phyloP scores from a whole-genome alignment of 2,113 vertebrate species.

The Rhinopomastus cyanomelas region DNA sequence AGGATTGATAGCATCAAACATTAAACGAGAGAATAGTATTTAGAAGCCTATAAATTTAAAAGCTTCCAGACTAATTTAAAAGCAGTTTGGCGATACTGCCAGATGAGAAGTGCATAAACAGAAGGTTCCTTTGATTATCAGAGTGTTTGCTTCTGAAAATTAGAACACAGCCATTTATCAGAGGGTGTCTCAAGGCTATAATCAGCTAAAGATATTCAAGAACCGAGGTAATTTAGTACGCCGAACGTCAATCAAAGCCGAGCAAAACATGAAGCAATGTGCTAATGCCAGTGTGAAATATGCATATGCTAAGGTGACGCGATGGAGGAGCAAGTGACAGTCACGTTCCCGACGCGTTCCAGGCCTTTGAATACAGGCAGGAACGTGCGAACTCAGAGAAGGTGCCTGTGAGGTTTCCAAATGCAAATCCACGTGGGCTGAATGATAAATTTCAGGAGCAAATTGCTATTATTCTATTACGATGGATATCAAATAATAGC shows the following conservation, averaged over 20 bases:
- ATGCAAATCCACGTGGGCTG: background rate
- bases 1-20: conserved; percentile 34
- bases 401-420: background rate
- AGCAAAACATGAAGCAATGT: conserved; percentile 21
- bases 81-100: conserved; percentile 41
- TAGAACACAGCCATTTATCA: conserved; percentile 50
- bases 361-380: background rate
- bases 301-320: background rate
- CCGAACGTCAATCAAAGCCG: conserved; percentile 55
- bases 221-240: conserved; percentile 46
- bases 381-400: background rate
- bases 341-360: background rate
- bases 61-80: conserved; percentile 58
- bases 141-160: conserved; percentile 69
- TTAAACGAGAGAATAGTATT: conserved; percentile 38
- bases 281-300: conserved; percentile 49
- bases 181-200: conserved; percentile 53
- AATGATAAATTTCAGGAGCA: background rate
- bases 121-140: conserved; percentile 63
- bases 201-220: conserved; percentile 68
- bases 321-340: background rate
- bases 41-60: conserved; percentile 56
- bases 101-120: conserved; percentile 52
- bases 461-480: background rate
- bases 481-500: background rate